A percentile compares a stretch with the other conserved stretches of the same genome.
Conservation (phyloP, 2,797 vertebrate genomes). For the Phataginus tetradactyla region DNA sequence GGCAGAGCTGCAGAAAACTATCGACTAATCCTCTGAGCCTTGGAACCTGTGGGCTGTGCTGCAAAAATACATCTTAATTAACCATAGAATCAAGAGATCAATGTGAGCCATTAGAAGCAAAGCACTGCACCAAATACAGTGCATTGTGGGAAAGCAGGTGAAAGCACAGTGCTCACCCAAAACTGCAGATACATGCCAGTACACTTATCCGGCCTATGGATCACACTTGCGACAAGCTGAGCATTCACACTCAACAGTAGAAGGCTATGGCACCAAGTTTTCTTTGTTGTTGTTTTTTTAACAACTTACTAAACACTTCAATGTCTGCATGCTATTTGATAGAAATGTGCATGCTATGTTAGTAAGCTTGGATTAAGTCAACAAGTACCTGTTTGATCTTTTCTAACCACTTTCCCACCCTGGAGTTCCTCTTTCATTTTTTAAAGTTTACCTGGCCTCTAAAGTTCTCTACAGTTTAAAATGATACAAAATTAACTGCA, state of each 20-base stretch:
- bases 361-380: background rate
- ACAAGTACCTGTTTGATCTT: background rate
- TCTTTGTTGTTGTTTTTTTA: background rate
- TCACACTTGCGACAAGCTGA: background rate
- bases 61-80: constrained; percentile 82
- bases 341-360: background rate
- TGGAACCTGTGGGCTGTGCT: constrained; percentile 57
- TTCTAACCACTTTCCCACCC: background rate
- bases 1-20: constrained; percentile 54
- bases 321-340: background rate
- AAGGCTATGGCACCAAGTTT: accelerated
- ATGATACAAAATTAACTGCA: background rate
- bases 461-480: background rate
- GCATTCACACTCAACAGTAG: background rate
- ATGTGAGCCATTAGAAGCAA: constrained; percentile 58
- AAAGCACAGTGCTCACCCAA: background rate
- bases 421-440: background rate
- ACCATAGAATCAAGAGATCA: constrained; percentile 78
- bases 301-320: background rate
- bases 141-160: background rate
- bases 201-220: too few species aligned
- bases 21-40: constrained; percentile 69
- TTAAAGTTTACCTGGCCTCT: background rate
- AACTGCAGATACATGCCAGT: background rate
- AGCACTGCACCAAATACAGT: background rate